Evolutionary conservation across 2,888 invertebrate species (phyloP).

Genomic region (Chalcosyrphus nemorum): DNA sequence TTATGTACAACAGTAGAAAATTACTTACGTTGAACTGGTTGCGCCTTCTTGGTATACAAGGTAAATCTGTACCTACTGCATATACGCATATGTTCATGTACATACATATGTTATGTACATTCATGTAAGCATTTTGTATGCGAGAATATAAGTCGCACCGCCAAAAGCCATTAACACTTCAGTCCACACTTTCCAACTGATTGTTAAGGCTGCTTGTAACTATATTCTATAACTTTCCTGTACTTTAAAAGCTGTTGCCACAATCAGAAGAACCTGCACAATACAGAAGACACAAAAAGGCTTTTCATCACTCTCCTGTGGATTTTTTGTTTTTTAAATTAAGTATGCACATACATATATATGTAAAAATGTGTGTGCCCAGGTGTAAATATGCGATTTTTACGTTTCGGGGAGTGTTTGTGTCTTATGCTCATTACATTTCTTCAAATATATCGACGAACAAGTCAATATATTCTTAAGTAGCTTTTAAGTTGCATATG

Average conservation of each 20-base stretch:
- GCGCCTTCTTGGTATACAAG: neutral
- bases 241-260: neutral
- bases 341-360: neutral
- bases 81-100: too few relatives aligned
- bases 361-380: neutral
- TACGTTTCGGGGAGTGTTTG: neutral
- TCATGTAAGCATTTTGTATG: neutral
- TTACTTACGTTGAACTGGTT: neutral
- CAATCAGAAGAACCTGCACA: neutral
- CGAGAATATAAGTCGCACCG: constrained; percentile 41
- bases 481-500: too few relatives aligned
- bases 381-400: too few relatives aligned
- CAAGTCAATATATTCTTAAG: too few relatives aligned
- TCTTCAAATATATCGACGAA: neutral
- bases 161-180: constrained; percentile 52
- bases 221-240: neutral
- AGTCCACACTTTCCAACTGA: constrained; percentile 45
- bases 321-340: neutral
- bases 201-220: neutral
- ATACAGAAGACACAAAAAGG: neutral
- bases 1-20: neutral
- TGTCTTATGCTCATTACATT: neutral
- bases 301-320: neutral
- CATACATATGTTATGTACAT: too few relatives aligned
- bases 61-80: neutral